These are phyloP conservation scores for Nettapus auritus DNA, from an alignment of 2,113 vertebrate genomes.

Conservation along the genomic window DNA sequence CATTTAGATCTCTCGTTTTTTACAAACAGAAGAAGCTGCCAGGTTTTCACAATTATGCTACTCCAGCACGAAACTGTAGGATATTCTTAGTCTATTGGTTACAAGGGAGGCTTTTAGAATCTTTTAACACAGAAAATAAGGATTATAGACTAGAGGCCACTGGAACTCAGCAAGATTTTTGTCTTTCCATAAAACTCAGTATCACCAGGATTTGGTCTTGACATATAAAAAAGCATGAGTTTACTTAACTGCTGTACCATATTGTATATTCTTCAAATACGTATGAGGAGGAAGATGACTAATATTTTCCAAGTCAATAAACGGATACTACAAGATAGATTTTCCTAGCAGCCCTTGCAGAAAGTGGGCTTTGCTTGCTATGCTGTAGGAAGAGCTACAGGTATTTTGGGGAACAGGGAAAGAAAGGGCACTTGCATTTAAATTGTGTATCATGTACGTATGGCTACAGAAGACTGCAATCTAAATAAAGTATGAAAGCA, in stretches of 20 bases:
- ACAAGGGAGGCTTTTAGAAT: constrained; percentile 1
- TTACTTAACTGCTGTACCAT: constrained; percentile 1
- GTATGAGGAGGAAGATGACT: neutral
- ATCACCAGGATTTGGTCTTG: neutral
- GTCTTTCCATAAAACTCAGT: neutral
- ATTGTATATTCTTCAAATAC: constrained; percentile 4
- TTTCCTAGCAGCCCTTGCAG: neutral
- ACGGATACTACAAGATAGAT: neutral
- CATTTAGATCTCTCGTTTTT: neutral
- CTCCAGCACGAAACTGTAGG: neutral
- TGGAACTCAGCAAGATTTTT: neutral
- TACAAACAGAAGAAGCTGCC: neutral
- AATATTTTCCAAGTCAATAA: constrained; percentile 44
- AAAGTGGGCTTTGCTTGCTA: neutral
- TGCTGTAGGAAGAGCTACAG: neutral
- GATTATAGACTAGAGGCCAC: neutral
- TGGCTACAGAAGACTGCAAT: constrained; percentile 24
- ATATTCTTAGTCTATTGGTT: neutral
- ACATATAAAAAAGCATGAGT: constrained; percentile 8
- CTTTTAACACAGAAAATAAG: neutral
- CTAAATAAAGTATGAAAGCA: constrained; percentile 3
- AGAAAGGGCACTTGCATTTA: constrained; percentile 34
- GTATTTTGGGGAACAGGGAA: constrained; percentile 11
- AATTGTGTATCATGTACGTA: neutral
- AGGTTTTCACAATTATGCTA: neutral